These are phyloP conservation scores for Stramonita haemastoma DNA, from an alignment of 2,888 invertebrate genomes.

Conservation along the genomic window DNA sequence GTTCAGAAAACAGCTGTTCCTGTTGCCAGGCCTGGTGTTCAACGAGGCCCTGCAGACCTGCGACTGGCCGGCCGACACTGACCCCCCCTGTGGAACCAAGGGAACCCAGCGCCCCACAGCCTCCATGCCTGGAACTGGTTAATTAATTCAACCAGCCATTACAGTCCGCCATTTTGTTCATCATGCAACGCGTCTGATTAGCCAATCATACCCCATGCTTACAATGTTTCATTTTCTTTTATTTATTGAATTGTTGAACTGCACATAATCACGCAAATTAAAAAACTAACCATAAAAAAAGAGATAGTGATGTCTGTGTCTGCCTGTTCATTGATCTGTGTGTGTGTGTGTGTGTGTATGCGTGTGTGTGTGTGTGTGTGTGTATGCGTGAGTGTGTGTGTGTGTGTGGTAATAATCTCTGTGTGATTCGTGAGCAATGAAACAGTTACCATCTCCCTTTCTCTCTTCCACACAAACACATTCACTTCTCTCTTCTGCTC, in stretches of 20 bases:
- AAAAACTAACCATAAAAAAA: neutral
- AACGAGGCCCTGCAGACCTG: slow-evolving; percentile 61
- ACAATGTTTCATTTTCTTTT: neutral
- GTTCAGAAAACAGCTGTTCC: neutral
- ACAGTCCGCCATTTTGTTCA: neutral
- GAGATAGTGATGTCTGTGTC: neutral
- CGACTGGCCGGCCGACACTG: slow-evolving; percentile 57
- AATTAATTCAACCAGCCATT: neutral
- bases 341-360: neutral
- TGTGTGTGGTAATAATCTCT: neutral
- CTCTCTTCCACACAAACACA: neutral
- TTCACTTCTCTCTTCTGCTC: neutral
- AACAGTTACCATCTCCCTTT: neutral
- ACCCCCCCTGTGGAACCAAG: slow-evolving; percentile 52
- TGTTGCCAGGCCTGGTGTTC: slow-evolving; percentile 59
- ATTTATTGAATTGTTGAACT: neutral
- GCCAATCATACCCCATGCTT: neutral
- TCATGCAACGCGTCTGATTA: neutral
- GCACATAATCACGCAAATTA: neutral
- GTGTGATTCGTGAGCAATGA: too few relatives aligned
- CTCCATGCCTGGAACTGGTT: neutral
- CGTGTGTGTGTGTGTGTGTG: neutral
- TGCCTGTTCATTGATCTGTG: neutral
- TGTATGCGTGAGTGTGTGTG: neutral
- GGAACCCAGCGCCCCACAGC: slow-evolving; percentile 24